Percentiles rank a stretch among this genome's conserved stretches.
phyloP scores from a whole-genome alignment of 1,140 invertebrate genomes.

The Bicyclus anynana region DNA sequence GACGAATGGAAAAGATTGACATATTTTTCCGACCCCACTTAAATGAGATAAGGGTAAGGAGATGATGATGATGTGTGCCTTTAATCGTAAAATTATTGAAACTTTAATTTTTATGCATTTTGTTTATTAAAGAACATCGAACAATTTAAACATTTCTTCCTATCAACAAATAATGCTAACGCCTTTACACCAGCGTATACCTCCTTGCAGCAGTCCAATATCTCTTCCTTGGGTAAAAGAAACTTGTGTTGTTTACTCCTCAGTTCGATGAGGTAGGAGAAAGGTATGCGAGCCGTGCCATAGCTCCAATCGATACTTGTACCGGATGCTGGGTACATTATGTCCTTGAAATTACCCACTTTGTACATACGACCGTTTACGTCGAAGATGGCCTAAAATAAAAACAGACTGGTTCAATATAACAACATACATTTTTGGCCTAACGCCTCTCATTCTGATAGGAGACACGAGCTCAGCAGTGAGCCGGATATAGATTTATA shows the following conservation, averaged over 20 bases:
- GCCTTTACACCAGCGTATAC: slow-evolving; percentile 80
- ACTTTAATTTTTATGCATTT: background rate
- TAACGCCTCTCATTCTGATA: too few relatives aligned
- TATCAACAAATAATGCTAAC: slow-evolving; percentile 73
- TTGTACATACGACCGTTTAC: slow-evolving; percentile 62
- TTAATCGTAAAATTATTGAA: too few relatives aligned
- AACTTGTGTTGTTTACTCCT: slow-evolving; percentile 82
- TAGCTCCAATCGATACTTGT: slow-evolving; percentile 86
- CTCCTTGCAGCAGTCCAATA: slow-evolving; percentile 82
- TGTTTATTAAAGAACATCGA: slow-evolving; percentile 40
- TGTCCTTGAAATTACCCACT: slow-evolving; percentile 67
- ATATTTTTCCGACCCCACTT: too few relatives aligned
- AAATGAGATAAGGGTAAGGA: too few relatives aligned
- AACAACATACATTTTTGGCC: background rate
- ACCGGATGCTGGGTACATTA: slow-evolving; percentile 78
- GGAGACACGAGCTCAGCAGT: too few relatives aligned
- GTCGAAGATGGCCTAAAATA: slow-evolving; percentile 56
- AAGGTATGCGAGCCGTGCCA: slow-evolving; percentile 79
- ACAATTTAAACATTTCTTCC: slow-evolving; percentile 53
- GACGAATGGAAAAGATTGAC: too few relatives aligned
- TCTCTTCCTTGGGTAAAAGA: slow-evolving; percentile 82
- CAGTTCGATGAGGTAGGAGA: slow-evolving; percentile 85
- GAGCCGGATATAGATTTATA: too few relatives aligned
- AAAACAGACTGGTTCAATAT: slow-evolving; percentile 5
- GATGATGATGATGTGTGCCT: too few relatives aligned